Base-by-base conservation (phyloP, 2,797 vertebrate genomes). In the Danio kyathit region DNA sequence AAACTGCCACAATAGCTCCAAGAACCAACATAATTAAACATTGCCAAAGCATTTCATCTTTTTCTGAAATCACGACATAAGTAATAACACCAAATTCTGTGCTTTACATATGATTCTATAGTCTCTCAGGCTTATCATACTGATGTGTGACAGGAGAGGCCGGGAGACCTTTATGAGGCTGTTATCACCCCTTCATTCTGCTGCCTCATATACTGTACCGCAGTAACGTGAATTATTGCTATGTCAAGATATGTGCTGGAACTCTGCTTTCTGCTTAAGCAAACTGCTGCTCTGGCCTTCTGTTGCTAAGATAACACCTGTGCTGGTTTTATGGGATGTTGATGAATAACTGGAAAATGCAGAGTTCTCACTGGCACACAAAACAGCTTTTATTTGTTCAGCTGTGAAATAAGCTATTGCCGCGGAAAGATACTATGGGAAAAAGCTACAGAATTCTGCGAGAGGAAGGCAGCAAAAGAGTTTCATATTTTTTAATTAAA, bases 381-480 rank as follows among this genome's bases (percentile, higher is more conserved):
- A 87, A 88, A 87, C 70, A 69, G 19, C 74, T 84, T 82, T 85
- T 84, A 85, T 86, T 87, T 87, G 76, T 86, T 86, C 85, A 88
- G 88, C 85, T 89, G 84, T 85, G 85, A 86, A 82, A 82, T 64
- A 76, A 76, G 74, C 52, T 82, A 80, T 56, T 60, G 46, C 79
- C 72, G 60, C 66, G 83, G 59, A 85, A 65, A 65, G 46, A 85
- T 67, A 77, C 65, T 81, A 79, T 71, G 57, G 38, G 29, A 29
- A 41, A 48, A 73, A 79, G 73, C 52, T 46, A 70, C 6, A 29
- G 71, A 56, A 69, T 74, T 44, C 41, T 65, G 61, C 66, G 10
- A n/a, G 29, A 21, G 16, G 8, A 14, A 41, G 19, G 64, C 43
- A 63, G 64, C 65, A 49, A 21, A 13, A 21, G 5, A 16, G 11